Base-by-base conservation (phyloP, 2,797 vertebrate genomes). In the Spatula versicolor region DNA sequence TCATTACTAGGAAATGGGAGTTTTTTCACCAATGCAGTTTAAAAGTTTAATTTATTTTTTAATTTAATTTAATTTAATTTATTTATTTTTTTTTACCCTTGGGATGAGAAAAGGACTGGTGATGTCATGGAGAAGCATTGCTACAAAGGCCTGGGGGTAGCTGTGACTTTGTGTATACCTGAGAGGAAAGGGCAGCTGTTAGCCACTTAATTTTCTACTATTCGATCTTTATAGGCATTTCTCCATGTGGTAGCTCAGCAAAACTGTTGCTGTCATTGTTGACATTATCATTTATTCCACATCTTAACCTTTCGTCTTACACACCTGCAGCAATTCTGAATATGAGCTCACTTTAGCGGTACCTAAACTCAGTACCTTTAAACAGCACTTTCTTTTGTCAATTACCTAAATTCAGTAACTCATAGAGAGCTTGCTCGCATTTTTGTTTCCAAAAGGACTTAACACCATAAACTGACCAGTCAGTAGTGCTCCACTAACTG, bases 401-500 rank as follows among this genome's bases (percentile, higher is more conserved):
- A 37, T 93, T 73, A 35, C 92, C 56, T 76, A 68, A 96, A 90
- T 33, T 50, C 86, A 80, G 48, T 68, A 90, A 69, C 67, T 92
- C 8, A 4, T 46, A 68, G 20, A 77, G 69, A 91, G 35, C 43
- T 78, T 0, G 1, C 63, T 75, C 86, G 39, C 16, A 55, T 84
- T 94, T 94, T 91, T 92, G 58, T 76, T 95, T 73, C 66, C 58
- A 84, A 76, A 83, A 93, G 58, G 66, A 60, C 66, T 69, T 82
- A 87, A 92, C 60, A 80, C 81, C 20, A 67, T 54, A 58, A 46
- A 74, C 63, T 56, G 78, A 60, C 64, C 72, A 68, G 85, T 78
- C 48, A 93, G 81, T 67, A 63, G 64, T 28, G 64, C 20, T 74
- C 30, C 21, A 22, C 28, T 78, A 59, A 66, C 41, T 55, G n/a